These are phyloP conservation scores for Argentina silus DNA, from an alignment of 2,797 vertebrate species.

Conservation along the genomic window DNA sequence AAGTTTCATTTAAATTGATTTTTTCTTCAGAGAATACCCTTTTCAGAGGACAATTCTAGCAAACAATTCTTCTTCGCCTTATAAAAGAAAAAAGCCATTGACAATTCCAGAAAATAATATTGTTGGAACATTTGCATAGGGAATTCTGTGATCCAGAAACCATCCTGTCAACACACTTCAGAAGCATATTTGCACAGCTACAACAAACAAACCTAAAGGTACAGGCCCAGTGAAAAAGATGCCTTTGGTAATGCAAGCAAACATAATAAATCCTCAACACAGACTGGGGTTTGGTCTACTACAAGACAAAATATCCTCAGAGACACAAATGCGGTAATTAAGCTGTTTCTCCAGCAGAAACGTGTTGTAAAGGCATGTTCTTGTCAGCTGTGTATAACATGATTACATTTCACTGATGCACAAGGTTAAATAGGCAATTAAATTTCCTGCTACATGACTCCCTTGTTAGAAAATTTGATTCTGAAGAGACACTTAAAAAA, in stretches of 20 bases:
- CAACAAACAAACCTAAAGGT: no score
- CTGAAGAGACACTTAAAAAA: not conserved
- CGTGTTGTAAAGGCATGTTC: constrained; percentile 1
- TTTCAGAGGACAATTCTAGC: constrained; percentile 40
- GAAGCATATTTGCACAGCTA: no score
- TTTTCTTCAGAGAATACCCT: constrained; percentile 62
- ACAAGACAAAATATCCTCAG: not conserved
- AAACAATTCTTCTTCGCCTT: constrained; percentile 14
- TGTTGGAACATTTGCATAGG: not conserved
- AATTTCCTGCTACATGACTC: constrained; percentile 8
- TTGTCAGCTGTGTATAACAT: constrained; percentile 4
- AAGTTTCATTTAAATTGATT: constrained; percentile 73
- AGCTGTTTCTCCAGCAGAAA: constrained; percentile 16
- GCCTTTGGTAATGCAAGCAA: not conserved
- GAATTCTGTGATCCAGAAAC: no score
- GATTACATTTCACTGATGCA: constrained; percentile 31
- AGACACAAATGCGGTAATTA: constrained; percentile 5
- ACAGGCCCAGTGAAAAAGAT: no score
- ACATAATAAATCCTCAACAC: not conserved
- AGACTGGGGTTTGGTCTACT: not conserved
- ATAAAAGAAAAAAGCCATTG: not conserved
- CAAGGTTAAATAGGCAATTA: constrained; percentile 47
- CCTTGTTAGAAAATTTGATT: not conserved
- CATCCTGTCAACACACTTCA: no score
- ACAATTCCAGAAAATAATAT: not conserved